Evolutionary conservation across 2,113 vertebrate genomes (phyloP).

Genomic region (Pterocles orientalis): DNA sequence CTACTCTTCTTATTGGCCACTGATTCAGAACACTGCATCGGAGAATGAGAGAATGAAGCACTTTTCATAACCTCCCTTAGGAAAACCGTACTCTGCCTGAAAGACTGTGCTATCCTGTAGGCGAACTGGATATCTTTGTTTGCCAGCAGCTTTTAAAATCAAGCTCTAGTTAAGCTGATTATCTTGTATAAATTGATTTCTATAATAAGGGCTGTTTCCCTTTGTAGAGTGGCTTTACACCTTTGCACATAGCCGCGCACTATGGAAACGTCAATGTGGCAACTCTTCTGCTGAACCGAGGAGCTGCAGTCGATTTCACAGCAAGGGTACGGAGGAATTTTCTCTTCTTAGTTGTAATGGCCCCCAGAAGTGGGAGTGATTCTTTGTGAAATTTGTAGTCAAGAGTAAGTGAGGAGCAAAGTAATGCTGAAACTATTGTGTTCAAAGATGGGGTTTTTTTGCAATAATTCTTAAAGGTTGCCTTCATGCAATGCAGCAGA

Average conservation of each 20-base stretch:
- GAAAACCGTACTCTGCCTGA: background rate
- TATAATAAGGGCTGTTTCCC: slow-evolving; percentile 1
- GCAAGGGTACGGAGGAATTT: slow-evolving; percentile 82
- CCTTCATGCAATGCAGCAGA: accelerated
- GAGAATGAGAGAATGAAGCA: background rate
- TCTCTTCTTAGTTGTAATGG: background rate
- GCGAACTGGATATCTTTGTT: background rate
- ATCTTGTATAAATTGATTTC: accelerated
- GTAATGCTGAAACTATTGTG: background rate
- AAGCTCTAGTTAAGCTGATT: background rate
- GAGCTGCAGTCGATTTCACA: slow-evolving; percentile 94
- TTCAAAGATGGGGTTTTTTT: background rate
- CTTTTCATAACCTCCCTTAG: background rate
- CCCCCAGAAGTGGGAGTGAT: background rate
- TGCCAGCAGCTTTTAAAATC: background rate
- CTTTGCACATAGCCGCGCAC: slow-evolving; percentile 94
- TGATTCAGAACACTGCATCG: background rate
- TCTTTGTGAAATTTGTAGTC: background rate
- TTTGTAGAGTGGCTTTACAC: slow-evolving; percentile 93
- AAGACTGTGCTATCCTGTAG: background rate
- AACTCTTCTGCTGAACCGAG: slow-evolving; percentile 92
- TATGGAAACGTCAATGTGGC: slow-evolving; percentile 96
- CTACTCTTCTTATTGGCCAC: background rate
- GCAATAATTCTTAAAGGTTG: background rate
- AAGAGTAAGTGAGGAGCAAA: background rate